Conservation (phyloP, 2,888 invertebrate species). For the Caenorhabditis sulstoni region DNA sequence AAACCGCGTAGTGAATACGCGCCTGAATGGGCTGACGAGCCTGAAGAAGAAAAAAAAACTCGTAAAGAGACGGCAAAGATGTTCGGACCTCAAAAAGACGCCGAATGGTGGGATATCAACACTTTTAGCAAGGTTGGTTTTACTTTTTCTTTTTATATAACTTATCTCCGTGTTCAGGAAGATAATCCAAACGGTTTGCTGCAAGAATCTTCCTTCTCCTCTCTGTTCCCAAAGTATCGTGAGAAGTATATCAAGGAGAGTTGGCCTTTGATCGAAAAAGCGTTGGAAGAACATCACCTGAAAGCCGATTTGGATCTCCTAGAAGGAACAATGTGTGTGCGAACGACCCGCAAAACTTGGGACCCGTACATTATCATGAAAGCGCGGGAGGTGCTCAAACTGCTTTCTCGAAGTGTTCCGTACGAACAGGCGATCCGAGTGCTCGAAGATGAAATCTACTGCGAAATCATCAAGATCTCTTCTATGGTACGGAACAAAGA, state of each 20-base stretch:
- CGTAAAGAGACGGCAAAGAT: conserved; percentile 61
- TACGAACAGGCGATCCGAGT: conserved; percentile 90
- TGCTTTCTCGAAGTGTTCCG: conserved; percentile 95
- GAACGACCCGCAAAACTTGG: conserved; percentile 95
- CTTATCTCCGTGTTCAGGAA: conserved; percentile 62
- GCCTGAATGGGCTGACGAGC: conserved; percentile 65
- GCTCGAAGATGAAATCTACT: conserved; percentile 90
- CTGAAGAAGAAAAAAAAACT: conserved; percentile 56
- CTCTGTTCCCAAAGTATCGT: conserved; percentile 95
- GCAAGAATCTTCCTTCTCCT: conserved; percentile 96
- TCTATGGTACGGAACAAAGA: conserved; percentile 87
- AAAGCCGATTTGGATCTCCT: conserved; percentile 77
- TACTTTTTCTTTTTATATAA: too few species aligned
- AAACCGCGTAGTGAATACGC: conserved; percentile 55
- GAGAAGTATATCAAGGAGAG: conserved; percentile 93
- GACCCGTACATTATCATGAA: conserved; percentile 95
- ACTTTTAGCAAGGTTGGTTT: conserved; percentile 86
- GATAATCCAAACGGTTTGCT: conserved; percentile 90
- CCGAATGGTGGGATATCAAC: conserved; percentile 82
- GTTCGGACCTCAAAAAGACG: conserved; percentile 75
- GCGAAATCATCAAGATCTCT: conserved; percentile 97
- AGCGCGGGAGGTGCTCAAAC: conserved; percentile 94
- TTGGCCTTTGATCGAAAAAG: conserved; percentile 94
- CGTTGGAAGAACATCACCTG: conserved; percentile 85
- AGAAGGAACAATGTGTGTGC: conserved; percentile 88